Base-by-base conservation (phyloP, 2,113 vertebrate genomes). In the Pterocles orientalis region DNA sequence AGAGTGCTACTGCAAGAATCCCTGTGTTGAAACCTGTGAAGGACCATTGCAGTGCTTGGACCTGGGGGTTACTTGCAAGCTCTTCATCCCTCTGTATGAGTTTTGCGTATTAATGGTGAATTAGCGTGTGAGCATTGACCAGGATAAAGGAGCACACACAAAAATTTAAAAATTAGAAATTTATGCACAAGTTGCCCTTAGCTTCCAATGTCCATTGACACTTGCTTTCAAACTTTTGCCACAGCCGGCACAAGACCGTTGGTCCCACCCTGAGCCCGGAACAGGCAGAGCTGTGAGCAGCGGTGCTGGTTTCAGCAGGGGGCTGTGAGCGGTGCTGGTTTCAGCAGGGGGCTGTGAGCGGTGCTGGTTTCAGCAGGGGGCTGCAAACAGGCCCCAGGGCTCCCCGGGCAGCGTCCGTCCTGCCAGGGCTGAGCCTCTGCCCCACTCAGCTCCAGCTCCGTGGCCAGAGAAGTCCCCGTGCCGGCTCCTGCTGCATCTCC, bases 271-370 rank as follows among this genome's bases (percentile, higher is more conserved):
- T 6, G 34, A 34, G 9, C 26, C 10, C 47, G 12, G 24, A 29
- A 41, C 50, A 20, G n/a, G 33, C 7, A 47, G 70, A 54, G 23
- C 39, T 23, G 41, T 1, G 20, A n/a, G n/a, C n/a, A 48, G 23
- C 2, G 1, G 11, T 25, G 13, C 43, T 26, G 1, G 0, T n/a
- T 36, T 34, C 16, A 47, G 39, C 36, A 41, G 29, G 43, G n/a
- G n/a, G n/a, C n/a, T n/a, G n/a, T n/a, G n/a, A n/a, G n/a, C n/a
- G n/a, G n/a, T n/a, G n/a, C n/a, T n/a, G n/a, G n/a, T n/a, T n/a
- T n/a, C n/a, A n/a, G n/a, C n/a, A n/a, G n/a, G n/a, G n/a, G n/a
- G n/a, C n/a, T n/a, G n/a, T n/a, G n/a, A n/a, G n/a, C n/a, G n/a
- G n/a, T n/a, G n/a, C n/a, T n/a, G n/a, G n/a, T n/a, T n/a, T n/a